Evolutionary conservation across 2,113 vertebrate genomes (phyloP), one percentile per base, ranked within the genome.

Genomic region (Clarias gariepinus): DNA sequence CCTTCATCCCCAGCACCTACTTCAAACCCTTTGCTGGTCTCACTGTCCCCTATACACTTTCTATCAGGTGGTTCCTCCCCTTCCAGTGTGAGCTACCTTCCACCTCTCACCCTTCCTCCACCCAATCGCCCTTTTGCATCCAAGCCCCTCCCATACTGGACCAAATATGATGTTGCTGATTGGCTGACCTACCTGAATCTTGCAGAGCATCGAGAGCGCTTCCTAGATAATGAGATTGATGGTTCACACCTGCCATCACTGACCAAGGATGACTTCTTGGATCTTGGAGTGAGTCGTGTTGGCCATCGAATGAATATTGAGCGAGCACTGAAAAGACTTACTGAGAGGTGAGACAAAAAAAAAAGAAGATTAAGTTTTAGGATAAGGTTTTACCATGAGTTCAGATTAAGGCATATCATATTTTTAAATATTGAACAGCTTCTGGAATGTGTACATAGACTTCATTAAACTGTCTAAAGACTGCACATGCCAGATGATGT

Each of bases 251-350:
- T 98, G 90, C 97, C 97, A 25, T 96, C 97, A 18, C 93, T 98
- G 87, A 97, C 97, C 87, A 99, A 98, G 95, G 97, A 98, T 82
- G 97, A 99, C 92, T 98, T 97, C 90, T 96, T 98, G 87, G 97
- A 99, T 89, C 95, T 99, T 87, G 97, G 97, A 0, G 97, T 99
- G 89, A 98, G 96, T 52, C 96, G 97, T 47, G 97, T 99, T 6
- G 97, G 97, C 60, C 97, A 98, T 93, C 96, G 97, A 88, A 98
- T 98, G 97, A 98, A 98, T 95, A 98, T 98, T 90, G 97, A 98
- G 92, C 95, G 97, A 83, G 97, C 97, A 10, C 95, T 99, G 92
- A 97, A 97, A 92, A 96, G 96, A 91, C 97, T 98, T 92, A 95
- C 97, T 85, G 96, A 98, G 94, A 98, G 97, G 97, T 99, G 96